phyloP scores from a whole-genome alignment of 2,797 vertebrate genomes.

The Florisuga fusca region DNA sequence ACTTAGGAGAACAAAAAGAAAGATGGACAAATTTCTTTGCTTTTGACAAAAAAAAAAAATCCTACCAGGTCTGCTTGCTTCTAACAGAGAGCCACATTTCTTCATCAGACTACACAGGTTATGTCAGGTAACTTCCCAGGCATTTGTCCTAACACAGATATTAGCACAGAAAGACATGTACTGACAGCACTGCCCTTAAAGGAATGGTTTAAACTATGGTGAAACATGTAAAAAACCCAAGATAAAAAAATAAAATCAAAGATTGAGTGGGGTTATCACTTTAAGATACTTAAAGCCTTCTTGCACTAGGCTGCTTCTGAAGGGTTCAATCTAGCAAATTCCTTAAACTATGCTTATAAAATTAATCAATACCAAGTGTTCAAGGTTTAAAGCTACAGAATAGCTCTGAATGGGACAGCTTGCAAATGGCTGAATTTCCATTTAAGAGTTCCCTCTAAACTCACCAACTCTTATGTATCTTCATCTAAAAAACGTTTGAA shows the following conservation, averaged over 20 bases:
- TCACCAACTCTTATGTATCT: fast-evolving
- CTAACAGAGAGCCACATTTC: neutral
- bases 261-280: neutral
- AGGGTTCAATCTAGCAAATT: neutral
- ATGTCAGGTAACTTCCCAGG: neutral
- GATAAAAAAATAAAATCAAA: neutral
- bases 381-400: neutral
- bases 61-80: neutral
- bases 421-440: neutral
- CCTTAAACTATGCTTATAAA: neutral
- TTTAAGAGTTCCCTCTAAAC: neutral
- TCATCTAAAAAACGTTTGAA: neutral
- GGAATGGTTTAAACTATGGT: neutral
- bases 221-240: neutral
- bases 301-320: neutral
- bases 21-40: neutral
- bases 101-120: neutral
- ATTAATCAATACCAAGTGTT: neutral
- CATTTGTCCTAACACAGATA: neutral
- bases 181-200: neutral
- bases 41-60: fast-evolving
- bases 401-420: neutral
- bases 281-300: neutral
- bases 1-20: neutral
- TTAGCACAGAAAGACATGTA: neutral